Evolutionary conservation across 2,113 vertebrate genomes (phyloP), one percentile per base, ranked within the genome.

Genomic region (Menura novaehollandiae): DNA sequence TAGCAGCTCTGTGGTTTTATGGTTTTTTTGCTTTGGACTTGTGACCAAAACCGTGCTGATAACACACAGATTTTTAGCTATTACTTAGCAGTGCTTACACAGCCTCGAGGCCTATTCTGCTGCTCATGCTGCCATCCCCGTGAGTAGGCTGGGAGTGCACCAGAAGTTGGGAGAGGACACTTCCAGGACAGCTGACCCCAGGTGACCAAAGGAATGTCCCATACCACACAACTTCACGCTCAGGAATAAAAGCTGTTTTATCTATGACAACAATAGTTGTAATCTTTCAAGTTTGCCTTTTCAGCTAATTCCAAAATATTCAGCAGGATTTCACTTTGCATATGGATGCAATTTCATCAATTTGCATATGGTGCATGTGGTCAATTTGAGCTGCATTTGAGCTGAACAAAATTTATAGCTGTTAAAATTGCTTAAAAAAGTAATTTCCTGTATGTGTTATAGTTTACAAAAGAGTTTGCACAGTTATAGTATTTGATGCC

Each of bases 151-250:
- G 37, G 9, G 41, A 3, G 3, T 23, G 14, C 30, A 14, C 19
- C 35, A 55, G 9, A 6, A 8, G 7, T 0, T 53, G 32, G 26
- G 35, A 67, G 28, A 22, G 6, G 21, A 30, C 33, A 53, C 11
- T 24, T 13, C 18, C 0, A 7, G 47, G 33, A 63, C 17, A 63
- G n/a, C 17, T 79, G 51, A 37, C 11, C 32, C 33, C 59, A 64
- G 4, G 9, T 46, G 41, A 46, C 14, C 51, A 21, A 33, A 67
- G 20, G 9, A 24, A 52, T 43, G 16, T 7, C 4, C 23, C 21
- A 24, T 23, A 10, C 7, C 27, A 28, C 4, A 53, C 0, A 0
- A 9, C 6, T 2, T 27, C 44, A 67, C 0, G 0, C n/a, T 68
- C 24, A 44, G 30, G 15, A 81, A 15, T 14, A 43, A 69, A 64